phyloP scores from a whole-genome alignment of 2,888 invertebrate genomes.

The Tethea ocularis region DNA sequence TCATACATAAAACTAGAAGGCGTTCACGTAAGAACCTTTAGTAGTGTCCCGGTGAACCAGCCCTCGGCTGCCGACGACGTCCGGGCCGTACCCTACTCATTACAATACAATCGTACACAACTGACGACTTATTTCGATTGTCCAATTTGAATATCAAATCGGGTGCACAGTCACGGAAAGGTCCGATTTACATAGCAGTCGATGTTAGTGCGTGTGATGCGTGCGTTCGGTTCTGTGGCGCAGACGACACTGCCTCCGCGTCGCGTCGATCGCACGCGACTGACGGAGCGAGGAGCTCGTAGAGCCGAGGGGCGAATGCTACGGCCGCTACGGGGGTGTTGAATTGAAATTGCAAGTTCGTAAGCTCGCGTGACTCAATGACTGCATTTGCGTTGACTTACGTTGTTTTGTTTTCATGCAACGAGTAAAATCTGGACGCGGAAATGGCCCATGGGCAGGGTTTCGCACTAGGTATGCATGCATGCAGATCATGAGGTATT shows the following conservation, averaged over 20 bases:
- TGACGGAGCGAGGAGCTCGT: constrained; percentile 36
- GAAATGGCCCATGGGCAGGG: background rate
- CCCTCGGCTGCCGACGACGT: constrained; percentile 34
- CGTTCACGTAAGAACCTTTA: constrained; percentile 29
- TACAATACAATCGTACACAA: constrained; percentile 61
- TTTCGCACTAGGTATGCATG: background rate
- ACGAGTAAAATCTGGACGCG: constrained; percentile 33
- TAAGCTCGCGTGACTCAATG: constrained; percentile 67
- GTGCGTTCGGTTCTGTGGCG: constrained; percentile 54
- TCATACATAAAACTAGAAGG: constrained; percentile 25
- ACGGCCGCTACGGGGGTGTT: constrained; percentile 71
- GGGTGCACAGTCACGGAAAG: constrained; percentile 53
- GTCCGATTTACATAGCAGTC: constrained; percentile 44
- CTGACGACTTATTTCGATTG: constrained; percentile 57
- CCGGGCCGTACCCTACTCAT: constrained; percentile 41
- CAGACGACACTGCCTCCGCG: constrained; percentile 56
- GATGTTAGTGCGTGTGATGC: constrained; percentile 33
- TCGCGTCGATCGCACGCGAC: constrained; percentile 18
- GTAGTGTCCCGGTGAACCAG: constrained; percentile 24
- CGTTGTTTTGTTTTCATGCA: constrained; percentile 21
- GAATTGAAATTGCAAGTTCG: constrained; percentile 40
- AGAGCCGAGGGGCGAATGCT: constrained; percentile 47
- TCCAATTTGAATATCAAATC: constrained; percentile 64
- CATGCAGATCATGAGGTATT: constrained; percentile 27
- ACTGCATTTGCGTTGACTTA: constrained; percentile 16